Evolutionary conservation across 2,797 vertebrate genomes (phyloP), one percentile per base, ranked within the genome.

Genomic region (Rhinogobio ventralis): DNA sequence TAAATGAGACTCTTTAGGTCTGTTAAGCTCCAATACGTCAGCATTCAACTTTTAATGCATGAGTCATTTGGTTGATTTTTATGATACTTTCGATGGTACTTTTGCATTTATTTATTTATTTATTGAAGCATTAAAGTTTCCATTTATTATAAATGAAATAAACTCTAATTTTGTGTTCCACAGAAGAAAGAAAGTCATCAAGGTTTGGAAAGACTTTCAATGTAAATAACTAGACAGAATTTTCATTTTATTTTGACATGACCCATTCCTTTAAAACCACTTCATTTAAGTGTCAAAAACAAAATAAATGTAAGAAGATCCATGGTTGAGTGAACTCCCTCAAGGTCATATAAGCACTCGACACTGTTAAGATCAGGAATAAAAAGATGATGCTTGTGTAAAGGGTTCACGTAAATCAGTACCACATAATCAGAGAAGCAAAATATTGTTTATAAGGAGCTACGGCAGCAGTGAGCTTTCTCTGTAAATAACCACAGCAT

Each of bases 351-450:
- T 33, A 53, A 68, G n/a, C 20, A 9, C 78, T 74, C 7, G 5
- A 23, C 73, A n/a, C 13, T 23, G 51, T 75, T 75, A 33, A 66
- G 64, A 62, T 28, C 7, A 64, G 39, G 45, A 55, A 64, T 75
- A 76, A 83, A n/a, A 77, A 86, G 45, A 76, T 25, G 46, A 80
- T 17, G 30, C 45, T 78, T 60, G 80, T 83, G 73, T 53, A 79
- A 9, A 74, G 25, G 13, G 10, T 33, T 86, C 28, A 75, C 33
- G 69, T 86, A 73, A 55, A 86, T 75, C 68, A 79, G 46, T 9
- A 42, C 49, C 45, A 83, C 25, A 57, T 8, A 68, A 68, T 67
- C 62, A 46, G 25, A 79, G 57, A 67, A 51, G 19, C 36, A 11
- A 72, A 66, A 74, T 74, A 68, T 74, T 30, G 66, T n/a, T 71